A percentile compares a stretch with the other conserved stretches of the same genome.
These are phyloP conservation scores for Calyptomena viridis DNA, from an alignment of 2,113 vertebrate species.

Conservation along the genomic window DNA sequence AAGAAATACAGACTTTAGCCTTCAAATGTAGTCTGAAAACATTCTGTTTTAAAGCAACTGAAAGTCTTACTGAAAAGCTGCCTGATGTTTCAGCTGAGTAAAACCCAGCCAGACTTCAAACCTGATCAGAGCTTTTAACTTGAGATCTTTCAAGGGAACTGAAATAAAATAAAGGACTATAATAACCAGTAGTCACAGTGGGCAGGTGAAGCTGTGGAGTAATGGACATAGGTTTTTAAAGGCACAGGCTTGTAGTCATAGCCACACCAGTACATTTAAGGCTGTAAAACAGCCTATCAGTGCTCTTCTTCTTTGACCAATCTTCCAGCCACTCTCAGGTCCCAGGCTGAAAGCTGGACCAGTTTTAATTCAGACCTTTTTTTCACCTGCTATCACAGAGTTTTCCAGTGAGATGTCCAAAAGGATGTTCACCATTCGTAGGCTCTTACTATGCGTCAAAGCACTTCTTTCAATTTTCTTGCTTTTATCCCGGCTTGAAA, in stretches of 20 bases:
- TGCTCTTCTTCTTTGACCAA: neutral
- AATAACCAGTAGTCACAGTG: neutral
- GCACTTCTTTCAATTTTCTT: constrained; percentile 15
- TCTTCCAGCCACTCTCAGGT: neutral
- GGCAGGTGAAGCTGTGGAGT: neutral
- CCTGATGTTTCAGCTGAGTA: neutral
- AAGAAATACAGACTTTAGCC: neutral
- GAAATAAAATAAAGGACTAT: neutral
- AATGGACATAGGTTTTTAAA: neutral
- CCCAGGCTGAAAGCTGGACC: neutral
- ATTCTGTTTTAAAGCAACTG: neutral
- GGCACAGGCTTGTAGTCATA: neutral
- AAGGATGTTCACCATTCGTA: neutral
- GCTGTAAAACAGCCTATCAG: neutral
- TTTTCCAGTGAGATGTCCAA: neutral
- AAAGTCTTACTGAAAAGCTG: neutral
- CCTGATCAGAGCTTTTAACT: neutral
- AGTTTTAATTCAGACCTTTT: neutral
- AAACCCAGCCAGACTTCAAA: neutral
- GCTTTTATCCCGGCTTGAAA: constrained; percentile 38
- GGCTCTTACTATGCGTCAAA: neutral
- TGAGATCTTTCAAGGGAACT: neutral
- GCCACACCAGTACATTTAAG: neutral
- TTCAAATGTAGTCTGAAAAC: neutral
- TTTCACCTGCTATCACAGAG: neutral